These are phyloP conservation scores for Microchirus variegatus DNA, from an alignment of 2,797 vertebrate species.

Conservation along the genomic window DNA sequence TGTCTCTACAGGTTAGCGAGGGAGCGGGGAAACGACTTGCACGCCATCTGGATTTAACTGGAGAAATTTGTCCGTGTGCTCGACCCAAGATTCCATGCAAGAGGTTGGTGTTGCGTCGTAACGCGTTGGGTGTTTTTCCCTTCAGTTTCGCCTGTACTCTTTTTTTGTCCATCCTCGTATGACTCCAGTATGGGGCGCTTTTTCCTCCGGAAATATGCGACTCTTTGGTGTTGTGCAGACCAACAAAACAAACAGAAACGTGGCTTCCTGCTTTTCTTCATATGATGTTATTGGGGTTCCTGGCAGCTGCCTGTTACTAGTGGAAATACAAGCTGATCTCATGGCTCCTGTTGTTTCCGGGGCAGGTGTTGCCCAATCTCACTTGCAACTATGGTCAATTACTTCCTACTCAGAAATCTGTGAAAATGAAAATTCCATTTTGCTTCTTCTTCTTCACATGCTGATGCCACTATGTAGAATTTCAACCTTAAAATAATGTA, in stretches of 20 bases:
- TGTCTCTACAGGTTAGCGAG: slow-evolving; percentile 46
- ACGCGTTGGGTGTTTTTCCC: slow-evolving; percentile 2
- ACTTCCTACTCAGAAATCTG: background rate
- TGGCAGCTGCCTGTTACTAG: slow-evolving; percentile 42
- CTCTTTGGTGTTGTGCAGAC: slow-evolving; percentile 4
- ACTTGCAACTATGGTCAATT: background rate
- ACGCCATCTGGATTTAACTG: slow-evolving; percentile 33
- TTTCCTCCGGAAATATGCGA: slow-evolving; percentile 16
- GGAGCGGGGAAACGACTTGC: slow-evolving; percentile 5
- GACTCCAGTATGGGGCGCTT: slow-evolving; percentile 3
- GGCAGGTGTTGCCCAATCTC: slow-evolving; percentile 35
- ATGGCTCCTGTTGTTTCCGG: slow-evolving; percentile 39
- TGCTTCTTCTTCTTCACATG: too few species aligned
- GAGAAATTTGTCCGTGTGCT: slow-evolving; percentile 9
- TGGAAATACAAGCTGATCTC: slow-evolving; percentile 47
- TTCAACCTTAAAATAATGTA: too few species aligned
- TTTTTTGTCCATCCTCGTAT: slow-evolving; percentile 3
- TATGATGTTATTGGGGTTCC: slow-evolving; percentile 54
- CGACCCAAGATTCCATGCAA: slow-evolving; percentile 15
- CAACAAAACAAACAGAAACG: slow-evolving; percentile 47
- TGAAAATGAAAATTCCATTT: background rate
- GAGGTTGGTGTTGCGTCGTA: slow-evolving; percentile 50
- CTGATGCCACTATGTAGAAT: too few species aligned
- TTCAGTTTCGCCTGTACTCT: slow-evolving; percentile 1
- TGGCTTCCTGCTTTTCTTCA: slow-evolving; percentile 64